A percentile compares a stretch with the other conserved stretches of the same genome.
phyloP scores from a whole-genome alignment of 2,888 invertebrate species.

The Agrochola macilenta region DNA sequence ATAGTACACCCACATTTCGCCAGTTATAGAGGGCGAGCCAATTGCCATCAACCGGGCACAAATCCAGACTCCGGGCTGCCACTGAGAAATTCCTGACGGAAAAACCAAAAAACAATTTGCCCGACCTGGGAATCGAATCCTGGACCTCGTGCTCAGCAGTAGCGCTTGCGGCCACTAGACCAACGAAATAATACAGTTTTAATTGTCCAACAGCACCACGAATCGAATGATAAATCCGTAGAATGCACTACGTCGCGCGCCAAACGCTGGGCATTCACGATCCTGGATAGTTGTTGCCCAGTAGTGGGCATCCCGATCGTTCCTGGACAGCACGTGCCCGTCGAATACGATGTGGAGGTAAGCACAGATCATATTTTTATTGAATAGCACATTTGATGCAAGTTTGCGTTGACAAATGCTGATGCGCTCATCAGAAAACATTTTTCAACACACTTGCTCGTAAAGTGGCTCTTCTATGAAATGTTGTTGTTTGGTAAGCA shows the following conservation, averaged over 20 bases:
- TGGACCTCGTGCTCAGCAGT: no score
- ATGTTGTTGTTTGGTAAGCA: no score
- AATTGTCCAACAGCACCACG: slow-evolving; percentile 76
- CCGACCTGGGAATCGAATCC: no score
- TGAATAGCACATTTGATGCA: neutral
- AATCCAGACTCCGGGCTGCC: neutral
- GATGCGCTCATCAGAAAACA: no score
- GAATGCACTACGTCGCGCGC: slow-evolving; percentile 79
- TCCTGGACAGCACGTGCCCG: slow-evolving; percentile 75
- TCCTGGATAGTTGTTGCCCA: slow-evolving; percentile 82
- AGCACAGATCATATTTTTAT: slow-evolving; percentile 43
- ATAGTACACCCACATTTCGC: neutral
- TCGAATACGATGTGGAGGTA: slow-evolving; percentile 79
- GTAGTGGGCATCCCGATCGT: slow-evolving; percentile 73
- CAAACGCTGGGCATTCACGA: slow-evolving; percentile 81
- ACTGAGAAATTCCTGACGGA: neutral
- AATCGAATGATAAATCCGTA: slow-evolving; percentile 70
- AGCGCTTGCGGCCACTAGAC: neutral
- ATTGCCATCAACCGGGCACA: neutral
- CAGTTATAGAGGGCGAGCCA: neutral
- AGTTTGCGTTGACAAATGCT: neutral
- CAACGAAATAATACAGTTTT: neutral
- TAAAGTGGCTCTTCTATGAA: neutral
- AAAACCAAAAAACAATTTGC: no score
- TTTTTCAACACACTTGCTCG: neutral